These are phyloP conservation scores for Penaeus indicus DNA, from an alignment of 1,140 invertebrate genomes.

Conservation along the genomic window DNA sequence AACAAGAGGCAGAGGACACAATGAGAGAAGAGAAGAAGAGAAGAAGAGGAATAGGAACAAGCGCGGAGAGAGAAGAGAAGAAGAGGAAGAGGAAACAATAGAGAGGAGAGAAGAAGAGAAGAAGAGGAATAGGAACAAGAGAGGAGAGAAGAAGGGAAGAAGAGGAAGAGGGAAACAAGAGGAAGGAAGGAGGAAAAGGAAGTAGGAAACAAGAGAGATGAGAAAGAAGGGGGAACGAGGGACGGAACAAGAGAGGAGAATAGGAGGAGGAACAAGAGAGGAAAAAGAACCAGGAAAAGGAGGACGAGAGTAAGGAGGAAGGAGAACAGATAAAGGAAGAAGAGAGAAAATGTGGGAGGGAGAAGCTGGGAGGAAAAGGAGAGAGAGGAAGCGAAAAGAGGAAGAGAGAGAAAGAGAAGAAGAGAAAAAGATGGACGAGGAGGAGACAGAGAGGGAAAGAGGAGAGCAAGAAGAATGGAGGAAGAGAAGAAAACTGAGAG, in stretches of 20 bases:
- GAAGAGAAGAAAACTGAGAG: too few species aligned
- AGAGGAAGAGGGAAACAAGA: neutral
- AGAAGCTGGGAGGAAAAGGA: neutral
- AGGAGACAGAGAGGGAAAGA: too few species aligned
- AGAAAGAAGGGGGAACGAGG: neutral
- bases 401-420: neutral
- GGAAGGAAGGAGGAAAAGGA: neutral
- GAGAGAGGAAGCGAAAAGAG: neutral
- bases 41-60: neutral
- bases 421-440: too few species aligned
- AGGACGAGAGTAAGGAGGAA: neutral
- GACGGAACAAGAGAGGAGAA: neutral
- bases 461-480: too few species aligned
- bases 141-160: neutral
- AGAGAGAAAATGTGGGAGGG: neutral
- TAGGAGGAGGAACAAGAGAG: neutral
- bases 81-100: neutral
- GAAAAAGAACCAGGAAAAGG: neutral
- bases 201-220: neutral
- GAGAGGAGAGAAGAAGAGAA: neutral
- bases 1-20: neutral
- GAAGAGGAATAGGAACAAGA: neutral
- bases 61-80: neutral
- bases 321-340: neutral
- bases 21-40: neutral